phyloP scores from a whole-genome alignment of 2,888 invertebrate species.

The Mayetiola destructor region DNA sequence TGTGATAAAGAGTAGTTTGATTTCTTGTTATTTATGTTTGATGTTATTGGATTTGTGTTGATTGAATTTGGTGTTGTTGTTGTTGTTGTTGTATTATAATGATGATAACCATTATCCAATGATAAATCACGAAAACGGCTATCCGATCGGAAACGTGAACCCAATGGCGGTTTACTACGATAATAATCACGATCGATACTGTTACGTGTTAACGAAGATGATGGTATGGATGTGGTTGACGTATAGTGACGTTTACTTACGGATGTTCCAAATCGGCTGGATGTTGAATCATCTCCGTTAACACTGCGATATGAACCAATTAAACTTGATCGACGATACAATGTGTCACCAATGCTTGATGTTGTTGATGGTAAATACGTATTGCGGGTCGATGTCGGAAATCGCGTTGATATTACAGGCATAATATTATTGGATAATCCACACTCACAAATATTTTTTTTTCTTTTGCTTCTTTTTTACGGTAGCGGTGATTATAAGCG shows the following conservation, averaged over 20 bases:
- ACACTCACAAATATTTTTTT: not conserved
- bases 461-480: not conserved
- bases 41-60: constrained; percentile 17
- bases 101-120: constrained; percentile 14
- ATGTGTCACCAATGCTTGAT: not conserved
- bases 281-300: constrained; percentile 20
- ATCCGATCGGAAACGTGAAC: constrained; percentile 13
- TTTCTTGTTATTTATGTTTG: constrained; percentile 20
- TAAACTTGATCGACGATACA: constrained; percentile 1
- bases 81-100: not conserved
- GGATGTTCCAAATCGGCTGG: constrained; percentile 35
- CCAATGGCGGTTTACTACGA: constrained; percentile 15
- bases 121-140: constrained; percentile 17
- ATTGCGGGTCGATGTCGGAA: constrained; percentile 25
- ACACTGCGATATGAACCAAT: constrained; percentile 6
- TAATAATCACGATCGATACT: constrained; percentile 17
- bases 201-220: constrained; percentile 17
- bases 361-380: constrained; percentile 16
- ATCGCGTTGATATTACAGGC: constrained; percentile 36
- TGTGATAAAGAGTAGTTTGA: constrained; percentile 25
- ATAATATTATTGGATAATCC: constrained; percentile 27
- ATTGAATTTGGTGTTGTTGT: not conserved
- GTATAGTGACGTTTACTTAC: constrained; percentile 28
- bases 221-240: constrained; percentile 2
- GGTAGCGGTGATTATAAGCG: too few relatives aligned